Base-by-base conservation (phyloP, 92 coral and sea anemone species). In the Porites rus region DNA sequence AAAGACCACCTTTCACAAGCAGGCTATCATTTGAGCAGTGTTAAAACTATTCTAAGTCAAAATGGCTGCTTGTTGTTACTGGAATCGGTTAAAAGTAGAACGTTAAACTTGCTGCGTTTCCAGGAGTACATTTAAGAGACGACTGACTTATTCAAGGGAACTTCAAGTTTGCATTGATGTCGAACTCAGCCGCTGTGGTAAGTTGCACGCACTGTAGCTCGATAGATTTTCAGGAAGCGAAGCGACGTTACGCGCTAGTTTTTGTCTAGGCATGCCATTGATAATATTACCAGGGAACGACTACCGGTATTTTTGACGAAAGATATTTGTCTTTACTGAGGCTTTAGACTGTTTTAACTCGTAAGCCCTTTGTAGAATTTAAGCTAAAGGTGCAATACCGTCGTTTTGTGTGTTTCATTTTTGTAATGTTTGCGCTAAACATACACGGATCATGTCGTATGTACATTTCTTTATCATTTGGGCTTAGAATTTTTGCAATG, bases 161-260 rank as follows among this genome's bases (percentile, higher is more conserved):
- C 54, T 63, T 11, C 18, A 74, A 74, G 53, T 10, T 73, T 18
- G 20, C 50, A 83, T 83, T 61, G 79, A 83, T 83, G 87, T 73
- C 87, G 87, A 83, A 25, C 87, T 7, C 61, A 10, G 25, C 21
- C 1, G 14, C 21, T 25, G 80, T 74, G 87, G 87, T 83, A 83
- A 46, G 87, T 77, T 24, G 46, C 18, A 52, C 16, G 69, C 43
- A 8, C 31, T 16, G 9, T 17, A 60, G 14, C 20, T 16, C 10
- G 12, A 54, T 51, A 14, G 51, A 79, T 79, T 50, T 38, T 19
- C 19, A 13, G 65, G 58, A 20, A 58, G 28, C 18, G 72, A 20
- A 8, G 56, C 10, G 38, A n/a, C 1, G n/a, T 22, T 21, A 65
- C 5, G 65, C 24, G 25, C 7, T 2, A 52, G 85, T 80, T 80